These are phyloP conservation scores for Lutjanus argentimaculatus DNA, from an alignment of 2,797 vertebrate genomes.

Conservation along the genomic window DNA sequence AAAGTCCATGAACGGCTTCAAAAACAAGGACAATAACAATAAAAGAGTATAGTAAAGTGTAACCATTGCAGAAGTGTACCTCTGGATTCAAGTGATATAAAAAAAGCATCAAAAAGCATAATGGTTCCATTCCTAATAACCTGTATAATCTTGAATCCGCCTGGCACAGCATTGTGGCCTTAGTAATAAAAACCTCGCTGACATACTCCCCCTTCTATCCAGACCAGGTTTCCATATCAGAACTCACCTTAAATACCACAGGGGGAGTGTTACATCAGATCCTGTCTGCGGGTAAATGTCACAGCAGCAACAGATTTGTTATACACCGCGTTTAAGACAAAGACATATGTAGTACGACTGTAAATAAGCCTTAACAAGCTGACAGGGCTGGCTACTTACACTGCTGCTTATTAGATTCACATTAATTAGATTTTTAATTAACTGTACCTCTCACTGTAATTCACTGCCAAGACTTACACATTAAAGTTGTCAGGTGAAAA, in stretches of 20 bases:
- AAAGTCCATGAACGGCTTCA: too few species aligned
- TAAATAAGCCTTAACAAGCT: slow-evolving; percentile 54
- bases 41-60: too few species aligned
- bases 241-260: background rate
- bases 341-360: slow-evolving; percentile 33
- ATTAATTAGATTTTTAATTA: slow-evolving; percentile 64
- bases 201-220: background rate
- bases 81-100: background rate
- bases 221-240: background rate
- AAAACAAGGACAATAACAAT: too few species aligned
- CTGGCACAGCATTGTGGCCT: background rate
- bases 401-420: slow-evolving; percentile 38
- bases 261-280: background rate
- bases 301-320: slow-evolving; percentile 31
- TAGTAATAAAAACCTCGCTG: background rate
- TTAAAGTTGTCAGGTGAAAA: slow-evolving; percentile 31
- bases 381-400: slow-evolving; percentile 22
- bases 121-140: background rate
- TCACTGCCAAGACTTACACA: slow-evolving; percentile 32
- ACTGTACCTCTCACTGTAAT: slow-evolving; percentile 38
- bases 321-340: slow-evolving; percentile 5
- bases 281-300: slow-evolving; percentile 9
- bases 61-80: too few species aligned
- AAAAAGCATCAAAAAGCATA: background rate
- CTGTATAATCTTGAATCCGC: background rate